These are phyloP conservation scores for Chromis chromis DNA, from an alignment of 2,797 vertebrate species.

Conservation along the genomic window DNA sequence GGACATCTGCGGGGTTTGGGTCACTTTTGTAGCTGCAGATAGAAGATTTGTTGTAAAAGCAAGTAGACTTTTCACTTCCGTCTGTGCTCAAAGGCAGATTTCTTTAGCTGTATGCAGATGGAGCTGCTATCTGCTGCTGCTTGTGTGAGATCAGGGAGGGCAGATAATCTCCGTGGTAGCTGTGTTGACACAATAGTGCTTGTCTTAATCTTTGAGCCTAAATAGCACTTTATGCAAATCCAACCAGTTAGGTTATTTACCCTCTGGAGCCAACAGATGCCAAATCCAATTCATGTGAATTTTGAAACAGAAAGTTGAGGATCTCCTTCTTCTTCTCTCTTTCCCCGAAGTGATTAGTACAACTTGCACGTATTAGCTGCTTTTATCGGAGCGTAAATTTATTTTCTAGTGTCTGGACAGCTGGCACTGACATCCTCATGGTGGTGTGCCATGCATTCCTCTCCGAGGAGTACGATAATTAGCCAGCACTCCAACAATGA, in stretches of 20 bases:
- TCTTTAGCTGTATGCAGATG: conserved; percentile 15
- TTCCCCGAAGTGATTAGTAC: conserved; percentile 10
- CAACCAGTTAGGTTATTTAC: conserved; percentile 2
- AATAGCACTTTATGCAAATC: conserved; percentile 32
- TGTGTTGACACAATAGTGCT: conserved; percentile 64
- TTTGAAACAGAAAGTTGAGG: neutral
- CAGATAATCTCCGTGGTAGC: conserved; percentile 63
- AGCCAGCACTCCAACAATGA: conserved; percentile 56
- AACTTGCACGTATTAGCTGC: conserved; percentile 18
- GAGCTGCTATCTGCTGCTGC: conserved; percentile 54
- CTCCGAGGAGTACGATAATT: conserved; percentile 56
- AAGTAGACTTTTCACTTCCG: neutral
- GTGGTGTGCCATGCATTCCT: conserved; percentile 61
- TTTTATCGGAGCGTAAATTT: conserved; percentile 22
- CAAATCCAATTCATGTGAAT: neutral
- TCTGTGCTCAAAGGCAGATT: conserved; percentile 15
- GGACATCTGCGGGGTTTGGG: conserved; percentile 74
- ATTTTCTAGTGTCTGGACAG: conserved; percentile 49
- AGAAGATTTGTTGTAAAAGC: conserved; percentile 3
- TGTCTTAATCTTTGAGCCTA: conserved; percentile 60
- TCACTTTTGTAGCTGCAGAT: conserved; percentile 35
- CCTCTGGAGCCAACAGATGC: neutral
- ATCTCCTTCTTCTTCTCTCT: neutral
- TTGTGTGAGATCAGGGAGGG: conserved; percentile 69
- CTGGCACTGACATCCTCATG: conserved; percentile 40